Percentiles rank a stretch among this genome's conserved stretches.
phyloP scores from a whole-genome alignment of 2,113 vertebrate species.

The Narcine bancroftii region DNA sequence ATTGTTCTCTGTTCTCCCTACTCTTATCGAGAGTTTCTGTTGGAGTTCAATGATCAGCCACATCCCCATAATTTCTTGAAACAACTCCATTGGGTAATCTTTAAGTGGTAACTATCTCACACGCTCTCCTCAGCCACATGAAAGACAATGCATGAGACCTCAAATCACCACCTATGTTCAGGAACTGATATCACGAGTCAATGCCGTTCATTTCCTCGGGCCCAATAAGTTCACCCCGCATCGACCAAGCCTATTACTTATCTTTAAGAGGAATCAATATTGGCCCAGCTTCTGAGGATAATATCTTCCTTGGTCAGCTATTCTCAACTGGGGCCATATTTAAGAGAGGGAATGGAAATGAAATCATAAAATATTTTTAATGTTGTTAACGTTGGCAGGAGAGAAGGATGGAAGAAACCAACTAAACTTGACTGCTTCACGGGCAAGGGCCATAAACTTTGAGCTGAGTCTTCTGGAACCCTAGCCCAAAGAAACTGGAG shows the following conservation, averaged over 20 bases:
- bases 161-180: background rate
- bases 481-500: too few species aligned
- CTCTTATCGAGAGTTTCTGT: background rate
- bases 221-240: conserved; percentile 48
- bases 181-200: conserved; percentile 39
- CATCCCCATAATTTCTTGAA: too few species aligned
- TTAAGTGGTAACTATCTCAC: background rate
- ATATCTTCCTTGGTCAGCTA: too few species aligned
- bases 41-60: background rate
- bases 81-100: background rate
- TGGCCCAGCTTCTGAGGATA: conserved; percentile 48
- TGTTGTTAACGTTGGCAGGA: too few species aligned
- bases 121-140: background rate
- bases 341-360: too few species aligned
- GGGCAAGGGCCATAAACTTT: too few species aligned
- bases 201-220: conserved; percentile 46
- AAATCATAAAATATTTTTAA: too few species aligned
- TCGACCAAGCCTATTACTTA: conserved; percentile 52
- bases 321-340: too few species aligned
- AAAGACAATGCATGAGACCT: background rate
- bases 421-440: too few species aligned
- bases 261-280: conserved; percentile 48
- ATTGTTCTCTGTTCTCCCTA: background rate
- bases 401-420: too few species aligned
- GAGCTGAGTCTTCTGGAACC: too few species aligned